Percentiles rank a stretch among this genome's conserved stretches.
Conservation (phyloP, 2,113 vertebrate species). For the Baryphthengus martii region DNA sequence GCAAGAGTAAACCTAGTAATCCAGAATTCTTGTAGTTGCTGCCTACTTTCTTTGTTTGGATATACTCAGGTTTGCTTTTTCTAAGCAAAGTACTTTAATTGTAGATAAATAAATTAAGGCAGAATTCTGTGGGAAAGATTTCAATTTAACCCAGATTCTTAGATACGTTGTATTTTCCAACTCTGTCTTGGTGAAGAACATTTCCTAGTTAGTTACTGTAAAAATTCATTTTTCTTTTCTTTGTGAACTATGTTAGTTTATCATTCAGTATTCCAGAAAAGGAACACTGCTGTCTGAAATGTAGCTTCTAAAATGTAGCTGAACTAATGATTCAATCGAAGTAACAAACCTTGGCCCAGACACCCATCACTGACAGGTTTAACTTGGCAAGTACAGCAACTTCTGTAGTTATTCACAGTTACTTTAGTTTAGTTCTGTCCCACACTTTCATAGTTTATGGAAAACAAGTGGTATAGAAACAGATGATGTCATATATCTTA, state of each 20-base stretch:
- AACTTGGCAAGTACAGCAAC: not conserved
- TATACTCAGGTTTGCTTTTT: not conserved
- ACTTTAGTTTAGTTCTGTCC: not conserved
- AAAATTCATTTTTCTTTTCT: not conserved
- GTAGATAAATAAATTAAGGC: not conserved
- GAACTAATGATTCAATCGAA: not conserved
- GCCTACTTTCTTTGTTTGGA: not conserved
- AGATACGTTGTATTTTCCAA: not conserved
- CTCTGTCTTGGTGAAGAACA: not conserved
- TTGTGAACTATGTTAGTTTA: not conserved
- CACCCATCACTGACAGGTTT: not conserved
- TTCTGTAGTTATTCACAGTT: not conserved
- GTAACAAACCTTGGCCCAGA: not conserved
- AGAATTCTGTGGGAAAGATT: not conserved
- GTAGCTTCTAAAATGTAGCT: not conserved
- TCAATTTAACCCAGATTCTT: not conserved
- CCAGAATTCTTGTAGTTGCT: not conserved
- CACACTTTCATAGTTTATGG: not conserved
- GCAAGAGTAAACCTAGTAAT: not conserved
- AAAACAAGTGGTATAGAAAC: not conserved
- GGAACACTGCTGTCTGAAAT: not conserved
- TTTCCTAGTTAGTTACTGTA: not conserved
- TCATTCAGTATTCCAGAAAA: not conserved
- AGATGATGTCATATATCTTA: not conserved
- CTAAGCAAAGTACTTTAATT: not conserved